These are phyloP conservation scores for Danio kyathit DNA, from an alignment of 2,797 vertebrate genomes.

Conservation along the genomic window DNA sequence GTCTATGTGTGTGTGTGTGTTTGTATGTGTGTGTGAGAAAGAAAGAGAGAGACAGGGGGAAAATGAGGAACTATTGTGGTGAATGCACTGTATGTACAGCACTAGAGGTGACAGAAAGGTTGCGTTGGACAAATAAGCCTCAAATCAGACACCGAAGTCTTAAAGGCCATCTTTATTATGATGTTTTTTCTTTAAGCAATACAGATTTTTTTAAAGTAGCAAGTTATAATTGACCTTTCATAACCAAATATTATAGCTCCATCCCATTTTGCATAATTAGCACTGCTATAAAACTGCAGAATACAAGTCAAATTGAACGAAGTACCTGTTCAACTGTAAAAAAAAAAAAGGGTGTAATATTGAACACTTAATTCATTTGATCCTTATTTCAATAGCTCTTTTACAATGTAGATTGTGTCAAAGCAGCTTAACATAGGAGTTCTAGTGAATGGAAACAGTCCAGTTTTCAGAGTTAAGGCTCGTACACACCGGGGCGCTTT, in stretches of 20 bases:
- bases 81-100: conserved; percentile 36
- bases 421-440: no score
- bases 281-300: background rate
- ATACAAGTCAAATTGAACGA: background rate
- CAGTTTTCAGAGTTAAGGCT: no score
- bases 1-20: conserved; percentile 5
- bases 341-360: background rate
- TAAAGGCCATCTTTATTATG: no score
- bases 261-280: background rate
- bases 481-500: no score
- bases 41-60: conserved; percentile 8
- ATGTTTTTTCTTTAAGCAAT: no score
- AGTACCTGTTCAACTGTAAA: background rate
- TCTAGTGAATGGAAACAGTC: no score
- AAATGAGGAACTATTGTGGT: conserved; percentile 28
- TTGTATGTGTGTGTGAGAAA: conserved; percentile 14
- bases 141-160: background rate
- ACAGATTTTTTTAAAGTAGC: background rate
- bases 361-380: background rate
- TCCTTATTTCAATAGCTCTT: no score
- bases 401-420: no score
- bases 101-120: conserved; percentile 8
- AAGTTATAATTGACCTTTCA: background rate
- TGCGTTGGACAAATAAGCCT: conserved; percentile 2
- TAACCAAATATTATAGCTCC: background rate